Base-by-base conservation (phyloP, 2,888 invertebrate species). In the Callinectes sapidus region DNA sequence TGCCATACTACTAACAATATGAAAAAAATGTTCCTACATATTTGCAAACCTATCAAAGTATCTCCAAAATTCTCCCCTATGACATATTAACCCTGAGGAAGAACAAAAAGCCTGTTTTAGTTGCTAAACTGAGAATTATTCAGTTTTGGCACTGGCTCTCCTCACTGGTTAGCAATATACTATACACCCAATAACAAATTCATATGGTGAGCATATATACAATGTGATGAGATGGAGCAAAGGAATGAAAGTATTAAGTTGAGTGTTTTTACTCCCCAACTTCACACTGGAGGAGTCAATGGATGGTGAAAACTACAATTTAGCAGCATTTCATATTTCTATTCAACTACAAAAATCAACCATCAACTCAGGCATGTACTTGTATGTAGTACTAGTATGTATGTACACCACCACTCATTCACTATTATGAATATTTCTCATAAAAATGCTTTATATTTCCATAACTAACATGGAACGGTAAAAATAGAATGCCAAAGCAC, bases 311-410 rank as follows among this genome's bases (percentile, higher is more conserved):
- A 90, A 61, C 61, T 61, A 81, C 71, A 77, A 85, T 16, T 42
- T 90, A 81, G 81, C 81, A 90, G n/a, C n/a, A 55, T 32, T 85
- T 55, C 81, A 90, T 85, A 90, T 39, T 77, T 90, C 71, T 81
- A 90, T 61, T 61, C 23, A 61, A 61, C 61, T 61, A 61, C 61
- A 61, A 61, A 61, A 61, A 23, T 61, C 5, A 61, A 5, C 61
- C 61, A 18, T 14, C 13, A 61, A 61, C 23, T 18, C 18, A 55
- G 18, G 61, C 61, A 23, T 18, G 3, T 55, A 55, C 42, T 48
- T 48, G 48, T 48, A 48, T 48, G 48, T 0, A 48, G 48, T 48
- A 39, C n/a, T n/a, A n/a, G n/a, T n/a, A n/a, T n/a, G 39, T 39
- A 48, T 48, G 48, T 48, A 48, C 6, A 5, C 3, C 18, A 61